Percentiles rank a stretch among this genome's conserved stretches.
Evolutionary conservation across 2,888 invertebrate genomes (phyloP).

Genomic region (Caenorhabditis drosophilae): DNA sequence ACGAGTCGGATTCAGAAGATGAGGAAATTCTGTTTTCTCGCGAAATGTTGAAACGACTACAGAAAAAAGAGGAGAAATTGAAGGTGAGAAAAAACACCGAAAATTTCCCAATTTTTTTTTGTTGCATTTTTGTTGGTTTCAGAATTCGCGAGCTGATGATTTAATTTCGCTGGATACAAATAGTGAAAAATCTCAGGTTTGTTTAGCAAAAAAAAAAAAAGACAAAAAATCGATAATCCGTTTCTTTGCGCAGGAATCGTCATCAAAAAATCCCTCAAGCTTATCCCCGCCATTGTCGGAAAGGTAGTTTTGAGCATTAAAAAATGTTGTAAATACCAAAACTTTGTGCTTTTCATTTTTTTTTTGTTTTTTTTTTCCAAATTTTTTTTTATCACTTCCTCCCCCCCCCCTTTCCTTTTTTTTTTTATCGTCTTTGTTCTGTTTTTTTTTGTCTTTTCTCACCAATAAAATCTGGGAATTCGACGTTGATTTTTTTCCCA

Average conservation of each 20-base stretch:
- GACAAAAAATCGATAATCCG: too few species aligned
- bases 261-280: constrained; percentile 19
- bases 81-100: constrained; percentile 14
- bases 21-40: constrained; percentile 48
- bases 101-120: background rate
- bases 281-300: constrained; percentile 31
- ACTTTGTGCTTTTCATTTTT: too few species aligned
- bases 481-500: too few species aligned
- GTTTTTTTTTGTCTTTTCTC: too few species aligned
- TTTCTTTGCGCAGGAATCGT: constrained; percentile 13
- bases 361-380: too few species aligned
- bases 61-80: constrained; percentile 19
- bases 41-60: constrained; percentile 43
- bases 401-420: too few species aligned
- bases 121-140: background rate
- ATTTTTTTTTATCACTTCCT: too few species aligned
- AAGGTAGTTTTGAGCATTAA: constrained; percentile 12
- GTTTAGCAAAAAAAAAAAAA: too few species aligned
- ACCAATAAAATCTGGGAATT: background rate
- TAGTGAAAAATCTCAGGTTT: constrained; percentile 28
- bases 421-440: too few species aligned
- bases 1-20: constrained; percentile 37
- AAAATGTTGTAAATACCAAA: background rate
- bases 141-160: constrained; percentile 16
- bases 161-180: constrained; percentile 16